Evolutionary conservation across 2,888 invertebrate genomes (phyloP).

Genomic region (Clunio marinus): DNA sequence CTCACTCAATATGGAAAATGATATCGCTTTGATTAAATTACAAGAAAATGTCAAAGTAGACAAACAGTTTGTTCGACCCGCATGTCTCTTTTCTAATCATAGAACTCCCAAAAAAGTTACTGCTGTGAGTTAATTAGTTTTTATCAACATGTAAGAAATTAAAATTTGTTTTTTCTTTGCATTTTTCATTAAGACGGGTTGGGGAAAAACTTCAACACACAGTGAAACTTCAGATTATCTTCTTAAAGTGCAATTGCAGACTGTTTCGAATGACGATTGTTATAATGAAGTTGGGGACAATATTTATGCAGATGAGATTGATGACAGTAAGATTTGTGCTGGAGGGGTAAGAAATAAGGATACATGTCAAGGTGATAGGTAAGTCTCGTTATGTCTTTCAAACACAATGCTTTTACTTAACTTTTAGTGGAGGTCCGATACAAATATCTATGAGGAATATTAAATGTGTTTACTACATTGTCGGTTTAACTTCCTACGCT

Average conservation of each 20-base stretch:
- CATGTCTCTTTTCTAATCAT: too few species aligned
- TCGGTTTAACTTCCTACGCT: background rate
- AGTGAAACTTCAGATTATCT: background rate
- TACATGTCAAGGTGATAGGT: background rate
- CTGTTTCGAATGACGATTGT: too few species aligned
- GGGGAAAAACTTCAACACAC: background rate
- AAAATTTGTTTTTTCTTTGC: too few species aligned
- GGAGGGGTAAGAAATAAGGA: background rate
- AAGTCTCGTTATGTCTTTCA: too few species aligned
- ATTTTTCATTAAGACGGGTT: too few species aligned
- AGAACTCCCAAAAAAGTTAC: too few species aligned
- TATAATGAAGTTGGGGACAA: background rate
- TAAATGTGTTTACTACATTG: background rate
- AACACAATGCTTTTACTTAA: background rate
- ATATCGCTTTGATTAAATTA: background rate
- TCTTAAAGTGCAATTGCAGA: too few species aligned
- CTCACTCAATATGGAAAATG: background rate
- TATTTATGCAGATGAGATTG: too few species aligned
- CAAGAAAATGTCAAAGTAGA: background rate
- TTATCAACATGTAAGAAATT: too few species aligned
- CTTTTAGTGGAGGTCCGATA: background rate
- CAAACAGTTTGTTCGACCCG: background rate
- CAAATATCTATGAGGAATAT: background rate
- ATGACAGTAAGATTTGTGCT: background rate
- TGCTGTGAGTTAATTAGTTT: too few species aligned